Base-by-base conservation (phyloP, 2,888 invertebrate species). In the Tinea pellionella region DNA sequence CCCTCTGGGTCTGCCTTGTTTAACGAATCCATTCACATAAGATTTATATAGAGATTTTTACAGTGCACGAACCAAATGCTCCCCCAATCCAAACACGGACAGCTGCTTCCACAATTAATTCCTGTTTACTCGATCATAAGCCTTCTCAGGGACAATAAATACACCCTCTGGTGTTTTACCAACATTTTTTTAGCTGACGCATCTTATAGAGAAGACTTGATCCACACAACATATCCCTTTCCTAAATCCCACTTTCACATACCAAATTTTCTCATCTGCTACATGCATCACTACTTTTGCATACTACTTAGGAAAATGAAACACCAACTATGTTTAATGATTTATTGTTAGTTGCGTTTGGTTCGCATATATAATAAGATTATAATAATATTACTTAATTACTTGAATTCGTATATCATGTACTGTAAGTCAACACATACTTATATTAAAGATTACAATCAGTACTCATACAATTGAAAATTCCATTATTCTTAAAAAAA, bases 221-320 rank as follows among this genome's bases (percentile, higher is more conserved):
- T 60, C 60, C 56, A 15, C 19, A 19, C 60, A 60, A 18, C 60
- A 37, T 19, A 30, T 55, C 55, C 60, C 60, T 29, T 37, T 56
- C 41, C 30, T 60, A 19, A 56, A 56, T 41, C 60, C 60, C 24
- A 55, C 60, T 51, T 60, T 55, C 18, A 41, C 56, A 56, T 60
- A 37, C 56, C 60, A 55, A 18, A 56, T 41, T 60, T 41, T 60
- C 37, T 55, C 15, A 55, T 60, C 13, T 18, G 56, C 55, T 41
- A 32, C 41, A 41, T 18, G 29, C 16, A 56, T 56, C 18, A 60
- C 60, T 56, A n/a, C n/a, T n/a, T n/a, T n/a, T n/a, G n/a, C n/a
- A n/a, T n/a, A n/a, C n/a, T n/a, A n/a, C n/a, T n/a, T n/a, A n/a
- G n/a, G n/a, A n/a, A n/a, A 24, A 32, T 60, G 24, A 24, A 24